phyloP scores from a whole-genome alignment of 2,797 vertebrate genomes.

The Echeneis naucrates region DNA sequence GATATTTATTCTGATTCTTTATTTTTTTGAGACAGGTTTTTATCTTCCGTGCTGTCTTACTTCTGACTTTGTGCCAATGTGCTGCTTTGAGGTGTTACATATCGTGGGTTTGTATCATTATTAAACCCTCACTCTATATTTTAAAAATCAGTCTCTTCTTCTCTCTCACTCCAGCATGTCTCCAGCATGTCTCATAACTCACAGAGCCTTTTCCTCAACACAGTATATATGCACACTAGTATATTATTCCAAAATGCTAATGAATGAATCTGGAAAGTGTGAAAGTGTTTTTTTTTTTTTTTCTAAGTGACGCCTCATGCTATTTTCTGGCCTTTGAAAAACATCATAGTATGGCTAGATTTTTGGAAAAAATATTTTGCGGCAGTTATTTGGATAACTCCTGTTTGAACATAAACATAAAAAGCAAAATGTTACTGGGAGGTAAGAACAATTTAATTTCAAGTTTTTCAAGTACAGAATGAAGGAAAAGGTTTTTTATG shows the following conservation, averaged over 20 bases:
- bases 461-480: conserved; percentile 4
- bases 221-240: conserved; percentile 7
- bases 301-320: not conserved
- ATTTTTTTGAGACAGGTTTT: conserved; percentile 88
- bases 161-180: conserved; percentile 54
- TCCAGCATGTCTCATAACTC: too few relatives aligned
- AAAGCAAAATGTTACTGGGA: not conserved
- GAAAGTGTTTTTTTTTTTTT: conserved; percentile 4
- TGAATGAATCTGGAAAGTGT: not conserved
- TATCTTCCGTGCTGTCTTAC: conserved; percentile 89
- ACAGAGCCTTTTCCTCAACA: conserved; percentile 19
- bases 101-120: conserved; percentile 91
- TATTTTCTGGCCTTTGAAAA: conserved; percentile 13
- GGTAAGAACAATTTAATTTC: conserved; percentile 19
- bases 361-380: not conserved
- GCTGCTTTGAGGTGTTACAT: conserved; percentile 92
- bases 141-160: conserved; percentile 76
- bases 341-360: not conserved
- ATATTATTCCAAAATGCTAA: not conserved
- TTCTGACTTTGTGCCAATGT: conserved; percentile 91
- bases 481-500: not conserved
- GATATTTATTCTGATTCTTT: conserved; percentile 89
- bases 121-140: conserved; percentile 92
- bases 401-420: not conserved
- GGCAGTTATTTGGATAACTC: not conserved